Evolutionary conservation across 1,140 invertebrate genomes (phyloP), one percentile per base, ranked within the genome.

Genomic region (Cecropterus lyciades): DNA sequence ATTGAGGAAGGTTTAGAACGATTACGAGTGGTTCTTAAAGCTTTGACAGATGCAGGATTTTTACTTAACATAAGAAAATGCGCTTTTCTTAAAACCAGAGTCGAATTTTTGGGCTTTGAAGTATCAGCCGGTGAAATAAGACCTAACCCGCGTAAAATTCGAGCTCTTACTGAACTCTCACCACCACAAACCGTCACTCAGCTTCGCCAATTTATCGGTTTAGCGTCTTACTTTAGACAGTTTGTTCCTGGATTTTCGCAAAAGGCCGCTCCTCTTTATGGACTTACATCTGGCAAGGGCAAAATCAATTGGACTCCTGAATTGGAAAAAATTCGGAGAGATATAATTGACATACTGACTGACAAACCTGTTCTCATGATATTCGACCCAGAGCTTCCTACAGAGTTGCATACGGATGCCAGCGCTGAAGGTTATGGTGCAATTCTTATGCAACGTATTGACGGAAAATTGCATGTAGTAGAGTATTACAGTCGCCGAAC

Each of bases 331-430:
- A 49, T 55, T 8, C 40, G 51, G 13, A 42, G 56, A 37, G 52
- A 67, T 1, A 14, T 65, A 0, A 53, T 71, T 24, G 8, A 15
- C 14, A 37, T 20, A 3, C 14, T 68, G 17, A 71, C 59, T 1
- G 42, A 62, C 66, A 46, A 67, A 56, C 52, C 67, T 64, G 20
- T 70, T 37, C 24, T 78, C 15, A 63, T 33, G 11, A 66, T 85
- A 75, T 11, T 81, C 86, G 68, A 81, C 78, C 15, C 68, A 77
- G 0, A 84, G 70, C 53, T 45, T 73, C 9, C 71, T 67, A 42
- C 63, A 55, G 45, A 67, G 27, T 49, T 70, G 7, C 52, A 70
- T 37, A 53, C 71, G 9, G 84, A 84, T 70, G 83, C 77, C 0
- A 69, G 67, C 16, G 11, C 20, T 3, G 52, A 49, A 0, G 52